Evolutionary conservation across 2,888 invertebrate species (phyloP).

Genomic region (Rhagonycha lutea): DNA sequence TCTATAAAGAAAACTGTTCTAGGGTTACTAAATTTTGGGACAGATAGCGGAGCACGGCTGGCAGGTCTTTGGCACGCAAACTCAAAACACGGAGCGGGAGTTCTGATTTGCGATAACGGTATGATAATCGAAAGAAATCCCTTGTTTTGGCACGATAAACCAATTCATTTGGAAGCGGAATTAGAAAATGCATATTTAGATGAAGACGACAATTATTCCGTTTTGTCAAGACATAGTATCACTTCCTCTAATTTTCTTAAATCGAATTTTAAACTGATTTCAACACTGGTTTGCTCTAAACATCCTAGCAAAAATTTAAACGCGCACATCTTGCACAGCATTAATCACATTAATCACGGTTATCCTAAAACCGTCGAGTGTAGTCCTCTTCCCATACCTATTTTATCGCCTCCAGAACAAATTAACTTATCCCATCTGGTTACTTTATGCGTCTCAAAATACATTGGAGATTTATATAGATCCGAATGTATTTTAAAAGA

Average conservation of each 20-base stretch:
- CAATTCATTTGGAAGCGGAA: conserved; percentile 37
- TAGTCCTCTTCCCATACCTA: conserved; percentile 31
- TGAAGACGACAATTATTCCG: not conserved
- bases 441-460: conserved; percentile 14
- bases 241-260: not conserved
- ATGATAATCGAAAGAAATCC: conserved; percentile 56
- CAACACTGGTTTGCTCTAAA: not conserved
- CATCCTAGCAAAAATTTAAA: not conserved
- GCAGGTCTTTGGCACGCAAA: conserved; percentile 62
- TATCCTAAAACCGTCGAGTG: conserved; percentile 2
- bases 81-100: conserved; percentile 62
- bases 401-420: conserved; percentile 49
- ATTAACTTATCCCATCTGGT: conserved; percentile 57
- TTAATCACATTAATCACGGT: conserved; percentile 3
- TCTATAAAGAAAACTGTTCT: conserved; percentile 17
- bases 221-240: not conserved
- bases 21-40: conserved; percentile 57
- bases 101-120: conserved; percentile 62
- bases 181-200: not conserved
- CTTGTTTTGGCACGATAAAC: conserved; percentile 60
- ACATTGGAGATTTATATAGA: conserved; percentile 7
- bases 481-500: not conserved
- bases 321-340: not conserved
- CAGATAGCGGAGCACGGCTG: conserved; percentile 60
- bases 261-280: not conserved